Conservation (phyloP, 2,888 invertebrate genomes). For the Arrhopalites spinosus region DNA sequence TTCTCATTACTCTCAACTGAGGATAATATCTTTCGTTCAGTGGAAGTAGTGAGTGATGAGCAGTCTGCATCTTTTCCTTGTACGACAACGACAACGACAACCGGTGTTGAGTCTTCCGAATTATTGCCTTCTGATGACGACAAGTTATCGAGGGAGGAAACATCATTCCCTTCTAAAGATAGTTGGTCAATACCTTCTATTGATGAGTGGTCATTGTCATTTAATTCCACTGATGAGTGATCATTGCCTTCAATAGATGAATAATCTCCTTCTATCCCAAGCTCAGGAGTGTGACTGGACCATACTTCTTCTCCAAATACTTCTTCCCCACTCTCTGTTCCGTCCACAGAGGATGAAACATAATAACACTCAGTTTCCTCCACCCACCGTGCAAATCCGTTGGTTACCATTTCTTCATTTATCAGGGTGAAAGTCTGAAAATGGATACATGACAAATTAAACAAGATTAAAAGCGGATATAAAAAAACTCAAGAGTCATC, state of each 20-base stretch:
- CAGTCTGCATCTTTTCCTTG: neutral
- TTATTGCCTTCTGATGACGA: neutral
- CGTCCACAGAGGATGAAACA: constrained; percentile 26
- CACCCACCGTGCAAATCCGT: constrained; percentile 79
- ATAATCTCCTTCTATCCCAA: constrained; percentile 9
- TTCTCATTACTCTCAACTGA: constrained; percentile 27
- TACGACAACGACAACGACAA: too few species aligned
- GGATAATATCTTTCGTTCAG: too few species aligned
- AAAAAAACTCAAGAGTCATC: too few species aligned
- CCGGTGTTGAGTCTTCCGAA: neutral
- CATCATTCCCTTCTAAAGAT: constrained; percentile 25
- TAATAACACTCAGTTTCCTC: constrained; percentile 55
- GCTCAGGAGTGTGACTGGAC: constrained; percentile 12
- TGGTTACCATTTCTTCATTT: constrained; percentile 83
- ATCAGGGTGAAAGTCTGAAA: constrained; percentile 62
- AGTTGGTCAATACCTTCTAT: constrained; percentile 24
- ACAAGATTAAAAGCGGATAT: neutral
- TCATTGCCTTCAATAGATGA: constrained; percentile 22
- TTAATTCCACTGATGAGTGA: constrained; percentile 17
- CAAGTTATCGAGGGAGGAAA: neutral
- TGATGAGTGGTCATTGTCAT: constrained; percentile 34
- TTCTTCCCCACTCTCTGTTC: constrained; percentile 31
- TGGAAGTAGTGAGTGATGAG: neutral
- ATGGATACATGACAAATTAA: constrained; percentile 23
- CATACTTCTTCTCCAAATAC: constrained; percentile 25